Evolutionary conservation across 2,113 vertebrate genomes (phyloP), one percentile per base, ranked within the genome.

Genomic region (Petromus typicus): DNA sequence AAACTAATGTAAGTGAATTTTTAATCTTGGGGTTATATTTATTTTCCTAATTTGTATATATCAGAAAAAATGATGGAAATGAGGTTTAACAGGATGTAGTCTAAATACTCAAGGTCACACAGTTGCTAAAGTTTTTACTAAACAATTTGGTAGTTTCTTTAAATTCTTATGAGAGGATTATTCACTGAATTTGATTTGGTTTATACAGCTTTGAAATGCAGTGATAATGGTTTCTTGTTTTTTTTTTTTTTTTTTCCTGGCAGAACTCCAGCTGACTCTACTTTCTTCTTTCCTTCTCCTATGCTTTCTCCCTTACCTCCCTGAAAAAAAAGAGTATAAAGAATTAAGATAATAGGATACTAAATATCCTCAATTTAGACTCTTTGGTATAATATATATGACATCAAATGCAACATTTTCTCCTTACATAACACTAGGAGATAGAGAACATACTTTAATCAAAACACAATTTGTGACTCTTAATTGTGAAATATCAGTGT

Each of bases 351-450:
- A 95, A 89, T 3, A 91, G 27, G 22, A 84, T 1, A 90, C 54
- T 87, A n/a, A 61, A 56, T 64, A 71, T 51, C 25, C 56, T 48
- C 83, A 91, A 63, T 61, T 93, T 83, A 84, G 45, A 86, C 40
- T 93, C 64, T 91, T 96, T 56, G 83, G 0, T 32, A 51, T 64
- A 69, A 90, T 8, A 91, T 25, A 30, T 7, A 94, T 90, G 30
- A 94, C n/a, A 71, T 57, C 57, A 94, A 95, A 85, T 78, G 51
- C 69, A 95, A 75, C 22, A 90, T 59, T 71, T 82, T 81, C 45
- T 94, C 23, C 87, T 94, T 97, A 97, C 11, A 75, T 95, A 94
- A 96, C 3, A 96, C n/a, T 56, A 69, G 76, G 40, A 37, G 57
- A 14, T 91, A n/a, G 66, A 11, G n/a, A 84, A 81, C 25, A 25